Conservation (phyloP, 2,113 vertebrate species). For the Tychaedon coryphoeus region DNA sequence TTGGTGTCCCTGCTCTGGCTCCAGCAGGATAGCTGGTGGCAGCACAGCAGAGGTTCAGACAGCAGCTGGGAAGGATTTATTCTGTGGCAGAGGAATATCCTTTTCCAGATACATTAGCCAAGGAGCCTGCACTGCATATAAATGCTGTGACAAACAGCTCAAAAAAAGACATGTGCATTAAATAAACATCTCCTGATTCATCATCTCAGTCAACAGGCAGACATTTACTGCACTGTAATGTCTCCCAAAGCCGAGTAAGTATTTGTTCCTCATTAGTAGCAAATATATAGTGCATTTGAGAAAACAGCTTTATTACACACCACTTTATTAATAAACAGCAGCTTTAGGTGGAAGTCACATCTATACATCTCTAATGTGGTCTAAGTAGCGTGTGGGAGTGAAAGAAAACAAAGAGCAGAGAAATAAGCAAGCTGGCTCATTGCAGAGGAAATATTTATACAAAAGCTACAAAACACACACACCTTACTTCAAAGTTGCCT, state of each 20-base stretch:
- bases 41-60: background rate
- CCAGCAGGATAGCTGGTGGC: background rate
- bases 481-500: background rate
- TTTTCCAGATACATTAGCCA: background rate
- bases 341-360: background rate
- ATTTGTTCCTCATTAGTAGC: background rate
- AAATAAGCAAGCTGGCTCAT: background rate
- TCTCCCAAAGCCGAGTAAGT: background rate
- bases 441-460: background rate
- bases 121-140: background rate
- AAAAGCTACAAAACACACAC: background rate
- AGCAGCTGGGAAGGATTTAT: background rate
- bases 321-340: background rate
- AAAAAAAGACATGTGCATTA: background rate
- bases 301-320: background rate
- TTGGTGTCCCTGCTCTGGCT: background rate
- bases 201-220: background rate
- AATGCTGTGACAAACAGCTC: background rate
- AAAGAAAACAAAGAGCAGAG: background rate
- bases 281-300: background rate
- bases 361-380: background rate
- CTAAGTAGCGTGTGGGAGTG: background rate
- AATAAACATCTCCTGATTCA: background rate
- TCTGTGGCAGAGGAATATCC: background rate
- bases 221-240: background rate